A percentile compares a stretch with the other conserved stretches of the same genome.
phyloP scores from a whole-genome alignment of 2,113 vertebrate species.

The Campylomormyrus numenius region DNA sequence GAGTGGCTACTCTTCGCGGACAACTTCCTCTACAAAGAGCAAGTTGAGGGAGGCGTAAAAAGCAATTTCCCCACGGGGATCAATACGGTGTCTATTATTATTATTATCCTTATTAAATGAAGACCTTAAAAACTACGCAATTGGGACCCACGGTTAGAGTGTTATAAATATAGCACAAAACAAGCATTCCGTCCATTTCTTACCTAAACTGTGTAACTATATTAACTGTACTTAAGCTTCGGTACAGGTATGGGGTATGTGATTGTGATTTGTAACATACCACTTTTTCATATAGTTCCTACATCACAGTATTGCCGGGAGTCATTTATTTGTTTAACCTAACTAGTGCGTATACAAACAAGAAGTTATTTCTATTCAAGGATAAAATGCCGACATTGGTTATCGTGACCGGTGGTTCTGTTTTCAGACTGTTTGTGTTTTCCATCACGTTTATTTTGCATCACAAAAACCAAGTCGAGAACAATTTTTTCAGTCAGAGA shows the following conservation, averaged over 20 bases:
- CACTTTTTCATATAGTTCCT: neutral
- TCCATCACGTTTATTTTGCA: neutral
- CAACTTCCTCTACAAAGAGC: too few relatives aligned
- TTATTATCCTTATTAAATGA: neutral
- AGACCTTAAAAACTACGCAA: neutral
- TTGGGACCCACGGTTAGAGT: neutral
- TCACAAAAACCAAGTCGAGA: neutral
- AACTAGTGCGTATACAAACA: neutral
- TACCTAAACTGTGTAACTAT: neutral
- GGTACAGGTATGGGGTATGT: neutral
- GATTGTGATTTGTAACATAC: neutral
- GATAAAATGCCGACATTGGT: neutral
- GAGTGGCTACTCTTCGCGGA: too few relatives aligned
- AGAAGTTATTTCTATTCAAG: neutral
- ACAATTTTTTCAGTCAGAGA: neutral
- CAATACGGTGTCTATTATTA: too few relatives aligned
- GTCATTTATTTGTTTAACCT: neutral
- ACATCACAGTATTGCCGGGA: neutral
- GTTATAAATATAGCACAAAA: neutral
- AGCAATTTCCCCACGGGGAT: too few relatives aligned
- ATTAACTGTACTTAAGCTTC: neutral
- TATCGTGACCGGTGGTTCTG: neutral
- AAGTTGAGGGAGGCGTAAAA: too few relatives aligned
- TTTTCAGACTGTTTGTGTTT: neutral
- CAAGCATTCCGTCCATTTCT: neutral